phyloP scores from a whole-genome alignment of 2,113 vertebrate species.

The Hippocampus comes region DNA sequence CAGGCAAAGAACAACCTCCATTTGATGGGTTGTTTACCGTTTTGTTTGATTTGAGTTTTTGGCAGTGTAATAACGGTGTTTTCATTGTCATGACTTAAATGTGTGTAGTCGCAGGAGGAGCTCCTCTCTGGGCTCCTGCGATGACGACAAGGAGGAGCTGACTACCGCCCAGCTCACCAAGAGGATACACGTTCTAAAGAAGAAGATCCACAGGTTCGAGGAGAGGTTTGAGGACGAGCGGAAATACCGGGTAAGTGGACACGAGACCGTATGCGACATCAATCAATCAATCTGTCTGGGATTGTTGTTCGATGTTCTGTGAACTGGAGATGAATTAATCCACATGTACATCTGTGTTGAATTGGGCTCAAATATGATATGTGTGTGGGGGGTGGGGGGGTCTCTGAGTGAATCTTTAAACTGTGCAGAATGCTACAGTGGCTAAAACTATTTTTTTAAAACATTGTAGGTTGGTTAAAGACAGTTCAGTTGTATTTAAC shows the following conservation, averaged over 20 bases:
- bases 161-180: conserved; percentile 89
- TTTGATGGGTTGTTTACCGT: not conserved
- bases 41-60: not conserved
- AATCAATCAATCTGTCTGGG: too few species aligned
- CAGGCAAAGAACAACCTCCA: too few species aligned
- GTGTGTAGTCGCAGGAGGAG: conserved; percentile 82
- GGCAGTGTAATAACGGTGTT: not conserved
- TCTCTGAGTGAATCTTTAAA: too few species aligned
- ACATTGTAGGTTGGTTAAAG: too few species aligned
- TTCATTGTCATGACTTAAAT: not conserved
- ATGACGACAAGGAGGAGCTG: conserved; percentile 85
- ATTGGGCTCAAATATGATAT: too few species aligned
- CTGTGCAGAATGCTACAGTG: too few species aligned
- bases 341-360: too few species aligned
- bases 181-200: conserved; percentile 91
- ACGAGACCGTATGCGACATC: not conserved
- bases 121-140: conserved; percentile 88
- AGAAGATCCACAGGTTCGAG: conserved; percentile 93
- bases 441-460: too few species aligned
- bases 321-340: too few species aligned
- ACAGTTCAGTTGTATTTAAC: too few species aligned
- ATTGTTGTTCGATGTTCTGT: too few species aligned
- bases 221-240: conserved; percentile 93
- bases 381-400: too few species aligned
- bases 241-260: conserved; percentile 83